phyloP scores from a whole-genome alignment of 2,888 invertebrate species.

The Chloroclysta siterata region DNA sequence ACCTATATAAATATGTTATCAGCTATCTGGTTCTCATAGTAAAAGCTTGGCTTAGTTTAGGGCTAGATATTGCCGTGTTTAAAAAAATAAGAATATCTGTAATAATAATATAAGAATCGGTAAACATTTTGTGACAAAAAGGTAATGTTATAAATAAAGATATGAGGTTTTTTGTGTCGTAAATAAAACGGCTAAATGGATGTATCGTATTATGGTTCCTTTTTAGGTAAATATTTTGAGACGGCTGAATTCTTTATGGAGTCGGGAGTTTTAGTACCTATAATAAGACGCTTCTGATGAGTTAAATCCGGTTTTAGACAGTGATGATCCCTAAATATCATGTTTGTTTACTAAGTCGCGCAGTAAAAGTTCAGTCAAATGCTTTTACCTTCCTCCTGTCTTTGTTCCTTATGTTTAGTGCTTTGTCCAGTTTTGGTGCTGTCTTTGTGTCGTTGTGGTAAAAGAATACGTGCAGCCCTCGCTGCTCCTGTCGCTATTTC shows the following conservation, averaged over 20 bases:
- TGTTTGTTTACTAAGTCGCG: conserved; percentile 27
- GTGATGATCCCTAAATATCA: conserved; percentile 28
- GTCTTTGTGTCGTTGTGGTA: not conserved
- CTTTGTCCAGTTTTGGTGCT: conserved; percentile 1
- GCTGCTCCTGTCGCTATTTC: not conserved
- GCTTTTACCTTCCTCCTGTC: conserved; percentile 18
- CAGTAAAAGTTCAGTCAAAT: conserved; percentile 52
- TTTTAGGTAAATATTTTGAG: conserved; percentile 28
- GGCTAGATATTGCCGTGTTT: no score
- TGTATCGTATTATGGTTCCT: conserved; percentile 13
- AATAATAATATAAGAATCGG: conserved; percentile 31
- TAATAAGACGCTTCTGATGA: conserved; percentile 16
- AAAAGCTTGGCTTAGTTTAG: no score
- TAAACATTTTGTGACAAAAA: conserved; percentile 29
- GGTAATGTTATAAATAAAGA: conserved; percentile 30
- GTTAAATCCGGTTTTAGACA: conserved; percentile 24
- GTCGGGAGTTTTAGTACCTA: conserved; percentile 17
- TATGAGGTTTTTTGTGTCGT: conserved; percentile 23
- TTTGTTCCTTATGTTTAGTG: not conserved
- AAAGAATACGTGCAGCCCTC: not conserved
- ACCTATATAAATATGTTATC: no score
- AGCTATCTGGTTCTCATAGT: no score
- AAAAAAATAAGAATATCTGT: not conserved
- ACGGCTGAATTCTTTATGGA: conserved; percentile 22
- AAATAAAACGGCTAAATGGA: conserved; percentile 32